Evolutionary conservation across 2,888 invertebrate genomes (phyloP), one percentile per base, ranked within the genome.

Genomic region (Lacanobia oleracea): DNA sequence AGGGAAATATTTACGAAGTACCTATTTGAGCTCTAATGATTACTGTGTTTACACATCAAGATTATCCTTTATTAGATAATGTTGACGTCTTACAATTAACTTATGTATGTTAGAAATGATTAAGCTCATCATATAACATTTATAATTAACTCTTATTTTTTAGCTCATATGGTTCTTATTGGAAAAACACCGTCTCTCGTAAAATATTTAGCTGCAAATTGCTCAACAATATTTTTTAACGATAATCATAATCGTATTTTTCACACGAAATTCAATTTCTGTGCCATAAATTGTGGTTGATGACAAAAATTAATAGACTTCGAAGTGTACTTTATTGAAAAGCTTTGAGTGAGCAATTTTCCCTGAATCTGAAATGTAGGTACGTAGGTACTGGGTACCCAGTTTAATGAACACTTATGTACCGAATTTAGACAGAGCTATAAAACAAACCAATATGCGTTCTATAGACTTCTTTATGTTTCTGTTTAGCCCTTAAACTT

Each of bases 211-310:
- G 12, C 23, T 7, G 33, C n/a, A 54, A 59, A 63, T 65, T 50
- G 63, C 50, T 48, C 27, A 27, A n/a, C 54, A 57, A 72, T 66
- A 77, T 67, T 65, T 64, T 62, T 73, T 68, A 57, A 72, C 68
- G 73, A 59, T 68, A 53, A 82, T 67, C 56, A 56, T 77, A 74
- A 82, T 82, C 68, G 56, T 67, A 69, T 70, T 77, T 71, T 71
- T 71, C 60, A 66, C 40, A 56, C 60, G 12, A 68, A 85, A 78
- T 70, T 40, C 56, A 72, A 81, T 83, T 85, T 65, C 60, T 53
- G 33, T 33, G 45, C 68, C 63, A 72, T 74, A 81, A 72, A 75
- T 67, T 72, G 57, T 61, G 67, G 57, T 71, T 72, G 64, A 69
- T 68, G 77, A 80, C 53, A 72, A 75, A 75, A 82, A 80, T 59